phyloP scores from a whole-genome alignment of 2,888 invertebrate species.

The Gari tellinella region DNA sequence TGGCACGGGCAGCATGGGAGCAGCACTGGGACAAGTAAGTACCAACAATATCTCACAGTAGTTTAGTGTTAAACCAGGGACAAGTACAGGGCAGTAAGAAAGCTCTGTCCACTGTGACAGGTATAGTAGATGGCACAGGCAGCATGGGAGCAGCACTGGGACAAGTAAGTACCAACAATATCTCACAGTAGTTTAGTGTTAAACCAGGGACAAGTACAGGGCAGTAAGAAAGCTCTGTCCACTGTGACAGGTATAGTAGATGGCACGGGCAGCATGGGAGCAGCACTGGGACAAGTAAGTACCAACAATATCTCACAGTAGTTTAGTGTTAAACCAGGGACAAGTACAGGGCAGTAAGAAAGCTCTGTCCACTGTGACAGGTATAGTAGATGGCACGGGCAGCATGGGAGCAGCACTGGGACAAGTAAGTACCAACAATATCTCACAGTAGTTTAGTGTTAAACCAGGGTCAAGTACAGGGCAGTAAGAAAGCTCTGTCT shows the following conservation, averaged over 20 bases:
- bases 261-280: constrained; percentile 86
- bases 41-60: too few species aligned
- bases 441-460: too few species aligned
- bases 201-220: constrained; percentile 80
- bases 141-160: constrained; percentile 86
- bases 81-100: constrained; percentile 83
- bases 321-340: too few species aligned
- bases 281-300: constrained; percentile 85
- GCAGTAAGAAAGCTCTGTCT: constrained; percentile 84
- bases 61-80: too few species aligned
- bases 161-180: constrained; percentile 82
- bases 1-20: constrained; percentile 86
- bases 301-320: too few species aligned
- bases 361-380: constrained; percentile 85
- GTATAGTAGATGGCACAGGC: constrained; percentile 86
- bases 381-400: constrained; percentile 86
- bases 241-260: constrained; percentile 86
- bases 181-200: too few species aligned
- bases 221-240: constrained; percentile 84
- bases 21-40: constrained; percentile 85
- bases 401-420: constrained; percentile 86
- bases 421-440: too few species aligned
- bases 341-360: constrained; percentile 83
- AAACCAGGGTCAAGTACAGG: constrained; percentile 80
- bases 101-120: constrained; percentile 85